phyloP scores from a whole-genome alignment of 2,113 vertebrate species.

The Pedionomus torquatus region DNA sequence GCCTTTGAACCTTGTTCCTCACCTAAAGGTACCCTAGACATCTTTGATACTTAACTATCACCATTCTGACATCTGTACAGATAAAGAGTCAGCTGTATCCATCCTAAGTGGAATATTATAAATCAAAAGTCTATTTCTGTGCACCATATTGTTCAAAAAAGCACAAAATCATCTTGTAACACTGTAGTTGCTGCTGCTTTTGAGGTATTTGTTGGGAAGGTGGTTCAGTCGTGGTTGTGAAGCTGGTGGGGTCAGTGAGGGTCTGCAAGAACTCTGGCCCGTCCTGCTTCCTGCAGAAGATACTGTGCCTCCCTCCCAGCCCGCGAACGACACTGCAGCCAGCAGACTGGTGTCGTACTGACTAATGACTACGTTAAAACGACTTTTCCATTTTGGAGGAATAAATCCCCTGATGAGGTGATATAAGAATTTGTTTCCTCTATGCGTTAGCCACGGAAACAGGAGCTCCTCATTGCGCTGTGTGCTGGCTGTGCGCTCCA shows the following conservation, averaged over 20 bases:
- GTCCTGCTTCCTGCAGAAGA: neutral
- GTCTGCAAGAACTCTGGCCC: neutral
- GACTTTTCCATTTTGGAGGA: neutral
- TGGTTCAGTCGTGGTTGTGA: rapidly evolving
- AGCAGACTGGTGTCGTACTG: neutral
- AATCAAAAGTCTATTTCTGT: neutral
- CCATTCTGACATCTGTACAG: neutral
- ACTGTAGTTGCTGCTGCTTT: neutral
- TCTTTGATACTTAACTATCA: neutral
- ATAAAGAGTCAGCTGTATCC: neutral
- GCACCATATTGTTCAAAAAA: neutral
- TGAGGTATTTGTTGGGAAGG: neutral
- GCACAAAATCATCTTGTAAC: neutral
- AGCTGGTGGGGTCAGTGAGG: rapidly evolving
- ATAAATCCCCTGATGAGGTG: neutral
- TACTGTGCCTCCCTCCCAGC: neutral
- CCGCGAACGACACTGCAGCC: neutral
- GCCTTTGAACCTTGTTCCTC: neutral
- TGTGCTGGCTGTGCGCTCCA: neutral
- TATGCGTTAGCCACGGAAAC: neutral
- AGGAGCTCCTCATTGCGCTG: neutral
- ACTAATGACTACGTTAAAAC: neutral
- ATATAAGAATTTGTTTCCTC: neutral
- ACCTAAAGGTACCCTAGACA: neutral
- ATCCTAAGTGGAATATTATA: neutral